These are phyloP conservation scores for Drosophila mulleri DNA, from an alignment of 2,888 invertebrate species.

Conservation along the genomic window DNA sequence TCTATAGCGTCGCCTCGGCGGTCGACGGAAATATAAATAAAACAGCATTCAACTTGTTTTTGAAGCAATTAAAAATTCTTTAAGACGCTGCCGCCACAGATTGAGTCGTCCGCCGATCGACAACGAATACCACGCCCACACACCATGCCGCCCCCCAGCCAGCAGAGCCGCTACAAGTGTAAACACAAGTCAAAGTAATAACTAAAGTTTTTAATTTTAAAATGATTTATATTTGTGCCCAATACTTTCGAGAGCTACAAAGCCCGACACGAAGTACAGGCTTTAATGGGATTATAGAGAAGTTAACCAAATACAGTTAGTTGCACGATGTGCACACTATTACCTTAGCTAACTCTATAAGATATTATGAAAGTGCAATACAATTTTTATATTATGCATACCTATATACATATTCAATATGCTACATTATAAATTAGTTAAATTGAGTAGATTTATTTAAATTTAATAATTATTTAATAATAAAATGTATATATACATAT, in stretches of 20 bases:
- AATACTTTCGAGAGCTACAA: constrained; percentile 28
- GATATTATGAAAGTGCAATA: background rate
- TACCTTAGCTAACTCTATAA: background rate
- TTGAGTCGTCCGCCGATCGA: constrained; percentile 48
- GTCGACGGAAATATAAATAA: constrained; percentile 76
- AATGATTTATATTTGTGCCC: constrained; percentile 55
- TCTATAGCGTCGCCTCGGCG: constrained; percentile 71
- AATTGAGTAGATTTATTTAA: too few species aligned
- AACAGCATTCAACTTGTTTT: constrained; percentile 81
- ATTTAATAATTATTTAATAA: too few species aligned
- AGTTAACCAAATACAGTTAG: background rate
- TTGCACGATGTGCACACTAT: background rate
- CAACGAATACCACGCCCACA: background rate
- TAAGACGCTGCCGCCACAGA: constrained; percentile 59
- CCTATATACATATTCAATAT: too few species aligned
- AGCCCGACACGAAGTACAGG: background rate
- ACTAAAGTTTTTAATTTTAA: constrained; percentile 61
- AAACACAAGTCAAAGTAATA: constrained; percentile 61
- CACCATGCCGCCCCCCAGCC: background rate
- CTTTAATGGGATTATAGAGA: constrained; percentile 11
- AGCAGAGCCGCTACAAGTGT: constrained; percentile 32
- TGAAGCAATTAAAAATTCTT: constrained; percentile 81
- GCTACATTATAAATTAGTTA: too few species aligned
- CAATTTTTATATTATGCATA: too few species aligned
- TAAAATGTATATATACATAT: too few species aligned